These are phyloP conservation scores for Coendou prehensilis DNA, from an alignment of 2,797 vertebrate genomes.

Conservation along the genomic window DNA sequence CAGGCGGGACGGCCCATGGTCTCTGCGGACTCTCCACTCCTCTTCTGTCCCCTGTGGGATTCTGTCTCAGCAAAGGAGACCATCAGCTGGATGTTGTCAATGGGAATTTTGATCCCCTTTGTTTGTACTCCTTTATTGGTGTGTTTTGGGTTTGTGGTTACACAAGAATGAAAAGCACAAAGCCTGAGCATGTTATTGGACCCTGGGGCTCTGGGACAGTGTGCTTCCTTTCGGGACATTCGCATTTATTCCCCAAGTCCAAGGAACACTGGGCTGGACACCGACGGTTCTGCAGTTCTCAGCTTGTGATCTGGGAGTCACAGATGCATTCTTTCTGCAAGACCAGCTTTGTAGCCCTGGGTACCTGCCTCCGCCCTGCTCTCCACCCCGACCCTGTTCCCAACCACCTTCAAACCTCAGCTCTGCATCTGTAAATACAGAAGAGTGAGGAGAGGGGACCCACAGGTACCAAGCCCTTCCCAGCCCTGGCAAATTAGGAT, in stretches of 20 bases:
- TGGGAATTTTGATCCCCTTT: not conserved
- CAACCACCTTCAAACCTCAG: not conserved
- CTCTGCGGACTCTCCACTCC: not conserved
- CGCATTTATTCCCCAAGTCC: not conserved
- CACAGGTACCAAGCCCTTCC: not conserved
- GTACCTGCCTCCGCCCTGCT: not conserved
- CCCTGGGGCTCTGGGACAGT: not conserved
- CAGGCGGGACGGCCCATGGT: not conserved
- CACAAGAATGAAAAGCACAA: not conserved
- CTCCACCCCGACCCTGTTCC: not conserved
- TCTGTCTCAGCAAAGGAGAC: not conserved
- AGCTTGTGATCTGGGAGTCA: not conserved
- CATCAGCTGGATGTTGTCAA: not conserved
- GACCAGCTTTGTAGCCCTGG: not conserved
- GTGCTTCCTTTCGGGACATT: not conserved
- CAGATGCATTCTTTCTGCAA: not conserved
- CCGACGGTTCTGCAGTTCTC: not conserved
- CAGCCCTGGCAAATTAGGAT: not conserved
- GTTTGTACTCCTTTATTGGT: not conserved
- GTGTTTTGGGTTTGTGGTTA: slow-evolving; percentile 1
- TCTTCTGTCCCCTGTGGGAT: not conserved
- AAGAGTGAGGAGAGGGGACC: not conserved
- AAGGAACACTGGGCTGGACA: not conserved
- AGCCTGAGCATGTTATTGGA: not conserved
- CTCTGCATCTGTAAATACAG: not conserved